A percentile compares a stretch with the other conserved stretches of the same genome.
phyloP scores from a whole-genome alignment of 2,113 vertebrate genomes.

The Heloderma charlesbogerti region DNA sequence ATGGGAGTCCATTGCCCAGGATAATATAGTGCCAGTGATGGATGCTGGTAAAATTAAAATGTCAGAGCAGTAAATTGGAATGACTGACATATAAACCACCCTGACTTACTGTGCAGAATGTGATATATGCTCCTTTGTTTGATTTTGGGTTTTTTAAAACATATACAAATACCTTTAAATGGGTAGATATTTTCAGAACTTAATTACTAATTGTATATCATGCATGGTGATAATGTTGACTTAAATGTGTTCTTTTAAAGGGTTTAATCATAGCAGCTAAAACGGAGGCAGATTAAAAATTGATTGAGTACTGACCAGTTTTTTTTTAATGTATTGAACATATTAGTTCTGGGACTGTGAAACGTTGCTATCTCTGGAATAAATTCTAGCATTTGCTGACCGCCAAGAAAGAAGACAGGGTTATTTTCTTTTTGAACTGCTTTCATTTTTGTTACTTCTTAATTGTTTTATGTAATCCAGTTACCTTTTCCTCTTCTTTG shows the following conservation, averaged over 20 bases:
- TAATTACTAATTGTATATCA: slow-evolving; percentile 54
- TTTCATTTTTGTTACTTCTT: slow-evolving; percentile 66
- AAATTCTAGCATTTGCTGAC: slow-evolving; percentile 42
- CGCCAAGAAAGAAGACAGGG: slow-evolving; percentile 50
- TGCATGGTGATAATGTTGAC: slow-evolving; percentile 49
- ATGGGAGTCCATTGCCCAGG: slow-evolving; percentile 40
- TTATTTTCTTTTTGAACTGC: slow-evolving; percentile 47
- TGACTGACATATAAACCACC: slow-evolving; percentile 50
- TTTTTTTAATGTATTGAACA: slow-evolving; percentile 32
- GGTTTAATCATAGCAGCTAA: slow-evolving; percentile 55
- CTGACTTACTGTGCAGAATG: slow-evolving; percentile 32
- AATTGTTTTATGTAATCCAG: slow-evolving; percentile 74
- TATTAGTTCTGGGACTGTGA: slow-evolving; percentile 53
- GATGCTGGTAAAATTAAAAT: slow-evolving; percentile 68
- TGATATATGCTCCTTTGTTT: slow-evolving; percentile 51
- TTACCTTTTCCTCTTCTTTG: slow-evolving; percentile 79
- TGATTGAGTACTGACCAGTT: slow-evolving; percentile 54
- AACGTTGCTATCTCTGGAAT: slow-evolving; percentile 41
- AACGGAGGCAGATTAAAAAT: slow-evolving; percentile 65
- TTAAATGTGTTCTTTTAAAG: slow-evolving; percentile 55
- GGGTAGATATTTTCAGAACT: slow-evolving; percentile 62
- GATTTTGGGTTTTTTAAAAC: slow-evolving; percentile 55
- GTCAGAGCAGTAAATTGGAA: slow-evolving; percentile 66
- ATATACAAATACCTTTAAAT: slow-evolving; percentile 48
- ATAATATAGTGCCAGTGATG: slow-evolving; percentile 40